A percentile compares a stretch with the other conserved stretches of the same genome.
phyloP scores from a whole-genome alignment of 2,888 invertebrate genomes.

The Stenurella melanura region DNA sequence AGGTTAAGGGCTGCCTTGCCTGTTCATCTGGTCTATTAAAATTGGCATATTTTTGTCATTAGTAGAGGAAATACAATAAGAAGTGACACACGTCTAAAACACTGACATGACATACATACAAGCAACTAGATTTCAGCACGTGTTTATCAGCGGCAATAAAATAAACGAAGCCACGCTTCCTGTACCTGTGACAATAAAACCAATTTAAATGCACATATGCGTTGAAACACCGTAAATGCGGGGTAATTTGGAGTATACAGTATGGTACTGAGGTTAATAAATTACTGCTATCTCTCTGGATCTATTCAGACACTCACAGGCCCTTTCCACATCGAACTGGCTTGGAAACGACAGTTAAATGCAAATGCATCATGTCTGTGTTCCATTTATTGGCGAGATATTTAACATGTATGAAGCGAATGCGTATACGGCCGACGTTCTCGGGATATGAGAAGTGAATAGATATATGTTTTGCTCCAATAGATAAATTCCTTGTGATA shows the following conservation, averaged over 20 bases:
- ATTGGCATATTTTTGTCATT: no score
- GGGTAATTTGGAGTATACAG: conserved; percentile 21
- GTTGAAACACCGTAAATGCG: conserved; percentile 20
- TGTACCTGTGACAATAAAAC: conserved; percentile 14
- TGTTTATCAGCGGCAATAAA: neutral
- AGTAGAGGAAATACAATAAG: no score
- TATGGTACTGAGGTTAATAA: conserved; percentile 23
- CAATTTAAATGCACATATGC: conserved; percentile 14
- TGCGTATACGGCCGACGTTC: neutral
- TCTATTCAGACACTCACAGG: conserved; percentile 19
- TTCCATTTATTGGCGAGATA: conserved; percentile 11
- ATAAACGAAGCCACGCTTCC: neutral
- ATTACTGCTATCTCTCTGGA: conserved; percentile 22
- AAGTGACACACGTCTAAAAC: neutral
- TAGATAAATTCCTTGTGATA: no score
- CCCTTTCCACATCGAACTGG: conserved; percentile 22
- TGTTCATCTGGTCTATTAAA: no score
- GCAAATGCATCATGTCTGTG: conserved; percentile 30
- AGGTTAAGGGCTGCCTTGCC: no score
- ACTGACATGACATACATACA: neutral
- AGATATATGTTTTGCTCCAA: no score
- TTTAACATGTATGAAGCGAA: conserved; percentile 8
- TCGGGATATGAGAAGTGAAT: neutral
- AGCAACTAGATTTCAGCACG: neutral
- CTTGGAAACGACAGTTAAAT: conserved; percentile 32